These are phyloP conservation scores for Heterodera filipjevi DNA, from an alignment of 2,888 invertebrate species.

Conservation along the genomic window DNA sequence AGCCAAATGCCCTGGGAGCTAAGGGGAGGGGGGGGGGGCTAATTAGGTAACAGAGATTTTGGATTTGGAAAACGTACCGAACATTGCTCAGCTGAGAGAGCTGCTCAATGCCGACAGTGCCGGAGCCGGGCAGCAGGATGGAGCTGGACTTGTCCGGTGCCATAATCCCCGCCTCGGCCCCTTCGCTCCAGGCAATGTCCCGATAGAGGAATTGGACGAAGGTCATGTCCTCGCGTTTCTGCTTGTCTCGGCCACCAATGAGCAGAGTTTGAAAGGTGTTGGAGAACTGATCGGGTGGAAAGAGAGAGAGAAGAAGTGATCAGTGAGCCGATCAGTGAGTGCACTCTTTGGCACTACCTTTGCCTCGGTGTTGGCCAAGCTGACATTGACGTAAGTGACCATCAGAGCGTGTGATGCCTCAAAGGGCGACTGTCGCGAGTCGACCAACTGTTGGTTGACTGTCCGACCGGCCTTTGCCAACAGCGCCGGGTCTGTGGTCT, in stretches of 20 bases:
- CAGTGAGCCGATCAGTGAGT: neutral
- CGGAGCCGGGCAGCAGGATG: slow-evolving; percentile 61
- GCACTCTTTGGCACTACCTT: slow-evolving; percentile 21
- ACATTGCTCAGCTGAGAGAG: slow-evolving; percentile 59
- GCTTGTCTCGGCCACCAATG: slow-evolving; percentile 53
- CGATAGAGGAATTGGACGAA: slow-evolving; percentile 61
- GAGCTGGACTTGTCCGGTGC: slow-evolving; percentile 52
- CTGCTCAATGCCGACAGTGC: slow-evolving; percentile 59
- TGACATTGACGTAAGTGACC: slow-evolving; percentile 49
- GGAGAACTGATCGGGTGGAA: slow-evolving; percentile 34
- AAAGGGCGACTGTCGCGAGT: slow-evolving; percentile 46
- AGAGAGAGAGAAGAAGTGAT: neutral
- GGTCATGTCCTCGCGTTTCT: slow-evolving; percentile 40
- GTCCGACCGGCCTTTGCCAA: slow-evolving; percentile 48
- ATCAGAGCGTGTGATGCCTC: slow-evolving; percentile 54
- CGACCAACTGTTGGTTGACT: slow-evolving; percentile 45
- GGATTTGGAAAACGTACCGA: slow-evolving; percentile 33
- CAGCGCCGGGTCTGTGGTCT: slow-evolving; percentile 49
- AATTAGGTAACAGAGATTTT: neutral
- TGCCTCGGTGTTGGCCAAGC: slow-evolving; percentile 19
- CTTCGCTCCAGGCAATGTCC: slow-evolving; percentile 56
- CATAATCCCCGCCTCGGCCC: slow-evolving; percentile 64
- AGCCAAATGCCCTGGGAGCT: slow-evolving; percentile 59
- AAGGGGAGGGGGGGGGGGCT: neutral
- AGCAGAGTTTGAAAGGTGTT: slow-evolving; percentile 63